Conservation (phyloP, 2,797 vertebrate genomes). For the Gorsachius magnificus region DNA sequence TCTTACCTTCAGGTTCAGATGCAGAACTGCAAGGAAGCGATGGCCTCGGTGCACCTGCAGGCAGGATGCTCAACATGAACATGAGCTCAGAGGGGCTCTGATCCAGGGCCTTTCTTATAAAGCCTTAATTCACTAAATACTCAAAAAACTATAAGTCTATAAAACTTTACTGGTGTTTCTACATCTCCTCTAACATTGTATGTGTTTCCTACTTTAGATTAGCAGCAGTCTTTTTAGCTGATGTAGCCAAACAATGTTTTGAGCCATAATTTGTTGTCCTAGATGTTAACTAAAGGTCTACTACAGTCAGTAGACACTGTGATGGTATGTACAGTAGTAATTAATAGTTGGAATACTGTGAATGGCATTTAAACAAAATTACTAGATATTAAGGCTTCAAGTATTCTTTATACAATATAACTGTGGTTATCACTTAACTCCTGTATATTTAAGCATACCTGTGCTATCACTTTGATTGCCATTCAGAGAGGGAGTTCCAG, state of each 20-base stretch:
- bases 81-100: neutral
- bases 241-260: neutral
- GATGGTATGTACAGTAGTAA: neutral
- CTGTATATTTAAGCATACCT: neutral
- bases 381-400: neutral
- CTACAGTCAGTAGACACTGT: neutral
- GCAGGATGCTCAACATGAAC: neutral
- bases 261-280: neutral
- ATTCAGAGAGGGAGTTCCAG: neutral
- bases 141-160: neutral
- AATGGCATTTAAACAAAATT: neutral
- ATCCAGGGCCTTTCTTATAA: neutral
- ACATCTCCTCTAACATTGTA: neutral
- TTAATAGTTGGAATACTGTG: neutral
- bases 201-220: neutral
- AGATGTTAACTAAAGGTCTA: neutral
- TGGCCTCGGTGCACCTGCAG: neutral
- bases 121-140: neutral
- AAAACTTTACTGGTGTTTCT: neutral
- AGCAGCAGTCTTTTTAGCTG: neutral
- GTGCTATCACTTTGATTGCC: rapidly evolving
- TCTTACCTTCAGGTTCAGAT: neutral
- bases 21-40: neutral
- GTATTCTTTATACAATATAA: neutral
- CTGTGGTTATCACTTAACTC: neutral